Evolutionary conservation across 2,113 vertebrate species (phyloP).

Genomic region (Chaetodon trifascialis): DNA sequence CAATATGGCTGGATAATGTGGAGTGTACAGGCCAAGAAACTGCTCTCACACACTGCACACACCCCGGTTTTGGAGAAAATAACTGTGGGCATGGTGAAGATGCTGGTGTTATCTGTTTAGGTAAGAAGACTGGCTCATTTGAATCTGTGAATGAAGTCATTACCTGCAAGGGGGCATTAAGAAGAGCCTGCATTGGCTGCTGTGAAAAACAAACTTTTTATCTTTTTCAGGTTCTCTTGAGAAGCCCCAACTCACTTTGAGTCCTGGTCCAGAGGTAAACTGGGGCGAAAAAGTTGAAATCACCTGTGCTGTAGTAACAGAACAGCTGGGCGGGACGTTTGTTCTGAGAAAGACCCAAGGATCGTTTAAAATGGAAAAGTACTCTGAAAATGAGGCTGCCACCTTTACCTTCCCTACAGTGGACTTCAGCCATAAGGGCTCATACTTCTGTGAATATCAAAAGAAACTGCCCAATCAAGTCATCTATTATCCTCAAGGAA

Average conservation of each 20-base stretch:
- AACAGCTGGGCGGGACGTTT: slow-evolving; percentile 70
- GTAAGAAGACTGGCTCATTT: slow-evolving; percentile 45
- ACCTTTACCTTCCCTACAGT: slow-evolving; percentile 67
- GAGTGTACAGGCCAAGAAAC: slow-evolving; percentile 66
- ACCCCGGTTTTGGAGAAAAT: slow-evolving; percentile 62
- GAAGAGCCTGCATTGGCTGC: neutral
- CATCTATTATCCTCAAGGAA: slow-evolving; percentile 71
- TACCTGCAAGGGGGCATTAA: neutral
- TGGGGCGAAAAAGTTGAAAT: slow-evolving; percentile 78
- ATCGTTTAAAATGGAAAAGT: slow-evolving; percentile 57
- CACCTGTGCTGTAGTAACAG: slow-evolving; percentile 67
- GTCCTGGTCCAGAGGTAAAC: slow-evolving; percentile 52
- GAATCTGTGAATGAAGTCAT: neutral
- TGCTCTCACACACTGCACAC: slow-evolving; percentile 66
- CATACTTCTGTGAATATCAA: slow-evolving; percentile 80
- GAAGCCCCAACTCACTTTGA: slow-evolving; percentile 69
- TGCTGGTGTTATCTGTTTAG: slow-evolving; percentile 76
- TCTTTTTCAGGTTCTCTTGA: slow-evolving; percentile 62
- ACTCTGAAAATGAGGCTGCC: slow-evolving; percentile 47
- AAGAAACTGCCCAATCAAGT: slow-evolving; percentile 64
- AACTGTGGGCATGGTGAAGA: slow-evolving; percentile 80
- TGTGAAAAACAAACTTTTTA: slow-evolving; percentile 8
- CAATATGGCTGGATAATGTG: slow-evolving; percentile 79
- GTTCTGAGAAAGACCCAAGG: slow-evolving; percentile 52
- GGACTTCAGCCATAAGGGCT: slow-evolving; percentile 70